These are phyloP conservation scores for Sphenodon punctatus DNA, from an alignment of 2,797 vertebrate genomes.

Conservation along the genomic window DNA sequence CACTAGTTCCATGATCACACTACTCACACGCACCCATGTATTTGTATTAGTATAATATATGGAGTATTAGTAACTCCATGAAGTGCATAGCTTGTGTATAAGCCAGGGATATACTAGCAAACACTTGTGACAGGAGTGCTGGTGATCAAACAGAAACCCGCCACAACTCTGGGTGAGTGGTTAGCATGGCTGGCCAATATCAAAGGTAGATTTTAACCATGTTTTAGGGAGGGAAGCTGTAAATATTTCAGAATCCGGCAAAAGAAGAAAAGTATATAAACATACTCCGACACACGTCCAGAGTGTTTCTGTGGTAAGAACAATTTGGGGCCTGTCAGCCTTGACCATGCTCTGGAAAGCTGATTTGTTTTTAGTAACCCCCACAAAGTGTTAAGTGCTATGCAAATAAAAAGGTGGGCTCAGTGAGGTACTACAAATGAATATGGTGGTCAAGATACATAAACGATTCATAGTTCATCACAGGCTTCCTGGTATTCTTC, in stretches of 20 bases:
- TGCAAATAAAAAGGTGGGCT: neutral
- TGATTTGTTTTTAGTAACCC: neutral
- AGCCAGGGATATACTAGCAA: no score
- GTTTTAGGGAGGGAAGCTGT: neutral
- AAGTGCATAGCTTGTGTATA: no score
- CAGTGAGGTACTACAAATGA: no score
- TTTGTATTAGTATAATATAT: no score
- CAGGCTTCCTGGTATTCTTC: constrained; percentile 20
- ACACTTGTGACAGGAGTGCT: no score
- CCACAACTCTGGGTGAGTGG: neutral
- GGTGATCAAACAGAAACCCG: neutral
- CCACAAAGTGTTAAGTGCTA: neutral
- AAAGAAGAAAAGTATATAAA: neutral
- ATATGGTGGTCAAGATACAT: no score
- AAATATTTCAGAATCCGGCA: neutral
- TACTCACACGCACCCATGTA: no score
- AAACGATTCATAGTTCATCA: constrained; percentile 37
- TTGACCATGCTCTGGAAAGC: neutral
- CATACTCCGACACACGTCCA: neutral
- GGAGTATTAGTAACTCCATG: no score
- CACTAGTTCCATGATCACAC: no score
- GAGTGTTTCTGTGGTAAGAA: neutral
- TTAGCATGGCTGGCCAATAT: neutral
- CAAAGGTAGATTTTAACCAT: neutral
- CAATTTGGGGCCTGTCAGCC: neutral